phyloP scores from a whole-genome alignment of 2,113 vertebrate genomes.

The Oophaga pumilio region DNA sequence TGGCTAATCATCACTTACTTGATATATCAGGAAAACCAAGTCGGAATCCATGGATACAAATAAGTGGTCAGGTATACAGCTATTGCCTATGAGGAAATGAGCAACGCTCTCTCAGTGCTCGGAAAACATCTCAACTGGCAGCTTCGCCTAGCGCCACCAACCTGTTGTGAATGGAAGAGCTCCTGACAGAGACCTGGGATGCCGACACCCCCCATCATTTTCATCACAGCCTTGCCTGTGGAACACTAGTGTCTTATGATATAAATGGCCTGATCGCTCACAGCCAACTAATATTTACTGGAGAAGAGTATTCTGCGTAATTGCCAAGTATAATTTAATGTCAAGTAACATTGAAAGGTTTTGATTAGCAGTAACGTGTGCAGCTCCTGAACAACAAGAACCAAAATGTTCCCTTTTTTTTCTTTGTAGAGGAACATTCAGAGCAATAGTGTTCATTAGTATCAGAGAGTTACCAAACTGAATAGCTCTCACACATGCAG shows the following conservation, averaged over 20 bases:
- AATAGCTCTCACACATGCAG: neutral
- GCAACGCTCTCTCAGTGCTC: slow-evolving; percentile 60
- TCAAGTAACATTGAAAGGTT: slow-evolving; percentile 6
- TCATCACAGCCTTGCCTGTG: slow-evolving; percentile 6
- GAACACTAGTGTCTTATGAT: neutral
- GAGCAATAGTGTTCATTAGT: neutral
- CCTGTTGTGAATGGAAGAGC: slow-evolving; percentile 59
- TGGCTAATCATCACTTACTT: slow-evolving; percentile 69
- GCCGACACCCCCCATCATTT: slow-evolving; percentile 60
- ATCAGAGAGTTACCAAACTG: neutral
- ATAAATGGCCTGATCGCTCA: neutral
- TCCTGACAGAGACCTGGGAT: slow-evolving; percentile 41
- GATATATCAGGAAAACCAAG: slow-evolving; percentile 56
- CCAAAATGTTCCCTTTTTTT: slow-evolving; percentile 12
- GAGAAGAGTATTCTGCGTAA: slow-evolving; percentile 3
- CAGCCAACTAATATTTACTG: slow-evolving; percentile 2
- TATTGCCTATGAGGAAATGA: slow-evolving; percentile 61
- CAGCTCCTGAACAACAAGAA: slow-evolving; percentile 26
- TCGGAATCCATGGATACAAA: slow-evolving; percentile 60
- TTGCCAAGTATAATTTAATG: slow-evolving; percentile 1
- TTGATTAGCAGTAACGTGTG: slow-evolving; percentile 1
- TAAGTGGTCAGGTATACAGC: slow-evolving; percentile 41
- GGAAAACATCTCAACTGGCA: slow-evolving; percentile 65
- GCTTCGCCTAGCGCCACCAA: slow-evolving; percentile 66
- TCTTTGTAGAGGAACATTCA: neutral